Evolutionary conservation across 2,113 vertebrate genomes (phyloP), one percentile per base, ranked within the genome.

Genomic region (Corythornis cristatus): DNA sequence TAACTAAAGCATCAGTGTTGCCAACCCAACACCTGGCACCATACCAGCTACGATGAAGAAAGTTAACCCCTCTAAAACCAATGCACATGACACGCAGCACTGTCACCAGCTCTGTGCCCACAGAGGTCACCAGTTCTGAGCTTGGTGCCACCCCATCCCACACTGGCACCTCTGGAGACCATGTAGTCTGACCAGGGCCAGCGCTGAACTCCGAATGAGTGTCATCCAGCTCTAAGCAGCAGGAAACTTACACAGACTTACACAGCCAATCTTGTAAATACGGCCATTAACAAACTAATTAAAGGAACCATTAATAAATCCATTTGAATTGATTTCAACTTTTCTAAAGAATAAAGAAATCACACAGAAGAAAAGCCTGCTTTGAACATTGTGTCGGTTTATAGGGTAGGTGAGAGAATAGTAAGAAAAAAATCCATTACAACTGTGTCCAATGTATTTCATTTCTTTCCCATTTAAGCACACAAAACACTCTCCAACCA

Each of bases 251-350:
- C n/a, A n/a, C n/a, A 58, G 45, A 89, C 64, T 51, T 26, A 45
- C 3, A 2, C 57, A 78, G 88, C 11, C 60, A 11, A 16, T 71
- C 78, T 87, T 86, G 70, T 61, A 67, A 84, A 78, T 53, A 20
- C 3, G 93, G 92, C 46, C 68, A 93, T 89, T 95, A 93, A 83
- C 75, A 76, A 71, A 88, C 50, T 87, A 88, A 95, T 95, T 94
- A 96, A 91, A 93, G 40, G 62, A 67, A 46, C 53, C 10, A 66
- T 77, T 86, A 95, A 95, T 79, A 89, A 88, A 96, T 76, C 67
- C 29, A 80, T 75, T 45, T 11, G 3, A 48, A 94, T 4, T 40
- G 53, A 95, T 88, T 90, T 50, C 37, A 74, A 43, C 70, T 89
- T 94, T 90, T 87, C 42, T 62, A n/a, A 93, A 81, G 65, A 75